These are phyloP conservation scores for Cyphomyrus discorhynchus DNA, from an alignment of 2,113 vertebrate species.

Conservation along the genomic window DNA sequence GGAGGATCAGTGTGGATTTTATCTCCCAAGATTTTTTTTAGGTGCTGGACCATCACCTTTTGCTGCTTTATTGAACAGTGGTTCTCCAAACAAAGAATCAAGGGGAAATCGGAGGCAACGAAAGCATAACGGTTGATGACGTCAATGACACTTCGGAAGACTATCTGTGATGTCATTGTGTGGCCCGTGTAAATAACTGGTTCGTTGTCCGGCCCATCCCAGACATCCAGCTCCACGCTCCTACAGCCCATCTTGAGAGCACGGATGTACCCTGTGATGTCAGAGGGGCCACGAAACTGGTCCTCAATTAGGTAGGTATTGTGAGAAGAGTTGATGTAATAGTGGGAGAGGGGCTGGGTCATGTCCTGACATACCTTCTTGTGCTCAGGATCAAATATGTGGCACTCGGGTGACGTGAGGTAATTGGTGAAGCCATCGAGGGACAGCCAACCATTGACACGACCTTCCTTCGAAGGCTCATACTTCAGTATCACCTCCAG, in stretches of 20 bases:
- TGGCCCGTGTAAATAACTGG: slow-evolving; percentile 84
- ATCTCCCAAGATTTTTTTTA: slow-evolving; percentile 74
- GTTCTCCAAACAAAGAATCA: slow-evolving; percentile 87
- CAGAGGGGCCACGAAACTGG: slow-evolving; percentile 82
- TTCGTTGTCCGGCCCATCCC: slow-evolving; percentile 81
- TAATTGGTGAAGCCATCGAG: slow-evolving; percentile 90
- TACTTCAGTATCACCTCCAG: slow-evolving; percentile 81
- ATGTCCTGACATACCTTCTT: slow-evolving; percentile 85
- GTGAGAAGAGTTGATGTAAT: slow-evolving; percentile 90
- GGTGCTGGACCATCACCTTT: slow-evolving; percentile 75
- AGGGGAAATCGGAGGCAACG: slow-evolving; percentile 80
- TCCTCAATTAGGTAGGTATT: slow-evolving; percentile 95
- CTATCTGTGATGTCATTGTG: slow-evolving; percentile 78
- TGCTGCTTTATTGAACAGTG: slow-evolving; percentile 84
- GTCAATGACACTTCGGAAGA: slow-evolving; percentile 77
- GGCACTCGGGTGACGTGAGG: slow-evolving; percentile 84
- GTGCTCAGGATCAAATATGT: slow-evolving; percentile 83
- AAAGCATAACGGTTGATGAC: slow-evolving; percentile 84
- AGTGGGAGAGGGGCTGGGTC: slow-evolving; percentile 86
- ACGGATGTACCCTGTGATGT: slow-evolving; percentile 85
- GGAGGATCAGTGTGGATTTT: slow-evolving; percentile 67
- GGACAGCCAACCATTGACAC: slow-evolving; percentile 77
- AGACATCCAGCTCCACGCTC: slow-evolving; percentile 83
- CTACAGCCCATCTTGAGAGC: slow-evolving; percentile 91
- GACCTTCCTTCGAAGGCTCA: slow-evolving; percentile 80